These are phyloP conservation scores for Aptenodytes patagonicus DNA, from an alignment of 2,113 vertebrate species.

Conservation along the genomic window DNA sequence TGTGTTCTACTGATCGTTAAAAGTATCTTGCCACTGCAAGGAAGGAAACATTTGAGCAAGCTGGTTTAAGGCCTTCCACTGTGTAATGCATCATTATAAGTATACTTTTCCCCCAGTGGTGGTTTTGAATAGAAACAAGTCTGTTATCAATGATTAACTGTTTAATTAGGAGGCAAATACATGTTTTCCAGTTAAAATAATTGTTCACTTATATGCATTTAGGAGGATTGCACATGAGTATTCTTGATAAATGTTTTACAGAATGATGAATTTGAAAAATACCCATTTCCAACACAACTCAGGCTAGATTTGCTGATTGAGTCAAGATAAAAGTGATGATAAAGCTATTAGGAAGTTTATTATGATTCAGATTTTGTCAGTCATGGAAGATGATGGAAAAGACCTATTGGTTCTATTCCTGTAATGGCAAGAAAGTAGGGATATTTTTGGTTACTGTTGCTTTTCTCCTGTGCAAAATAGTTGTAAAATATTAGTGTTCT, in stretches of 20 bases:
- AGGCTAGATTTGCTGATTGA: background rate
- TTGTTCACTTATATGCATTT: background rate
- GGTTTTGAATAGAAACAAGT: background rate
- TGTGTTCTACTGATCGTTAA: background rate
- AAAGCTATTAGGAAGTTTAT: background rate
- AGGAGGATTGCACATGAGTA: background rate
- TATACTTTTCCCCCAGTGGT: background rate
- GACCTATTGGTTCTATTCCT: constrained; percentile 52
- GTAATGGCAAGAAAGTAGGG: background rate
- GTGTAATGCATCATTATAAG: background rate
- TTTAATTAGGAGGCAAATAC: background rate
- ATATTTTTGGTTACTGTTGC: background rate
- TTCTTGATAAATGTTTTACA: background rate
- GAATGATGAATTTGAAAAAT: background rate
- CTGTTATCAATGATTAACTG: background rate
- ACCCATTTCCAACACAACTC: background rate
- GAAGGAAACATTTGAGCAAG: background rate
- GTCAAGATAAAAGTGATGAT: background rate
- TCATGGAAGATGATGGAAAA: constrained; percentile 57
- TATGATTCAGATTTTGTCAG: background rate
- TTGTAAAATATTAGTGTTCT: background rate
- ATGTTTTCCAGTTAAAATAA: background rate
- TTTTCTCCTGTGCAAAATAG: background rate
- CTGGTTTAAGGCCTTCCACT: background rate
- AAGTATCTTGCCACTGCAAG: background rate